These are phyloP conservation scores for Drosophila austrosaltans DNA, from an alignment of 2,888 invertebrate genomes.

Conservation along the genomic window DNA sequence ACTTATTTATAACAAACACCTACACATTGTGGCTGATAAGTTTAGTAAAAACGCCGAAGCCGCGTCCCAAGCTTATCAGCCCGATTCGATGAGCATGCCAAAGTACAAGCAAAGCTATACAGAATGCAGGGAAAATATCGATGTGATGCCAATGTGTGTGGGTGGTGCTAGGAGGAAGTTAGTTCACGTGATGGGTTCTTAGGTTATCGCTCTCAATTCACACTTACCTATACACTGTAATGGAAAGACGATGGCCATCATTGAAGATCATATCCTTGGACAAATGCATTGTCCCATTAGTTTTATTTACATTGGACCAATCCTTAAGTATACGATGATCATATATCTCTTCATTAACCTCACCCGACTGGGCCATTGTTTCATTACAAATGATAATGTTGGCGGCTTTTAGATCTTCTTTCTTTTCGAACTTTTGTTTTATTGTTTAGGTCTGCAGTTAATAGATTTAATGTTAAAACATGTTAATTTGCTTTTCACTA, in stretches of 20 bases:
- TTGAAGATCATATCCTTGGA: conserved; percentile 92
- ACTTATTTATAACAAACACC: conserved; percentile 58
- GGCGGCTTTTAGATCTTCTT: neutral
- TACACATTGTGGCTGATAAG: conserved; percentile 61
- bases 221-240: conserved; percentile 88
- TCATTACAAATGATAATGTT: conserved; percentile 5
- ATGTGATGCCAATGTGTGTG: conserved; percentile 32
- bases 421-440: neutral
- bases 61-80: conserved; percentile 56
- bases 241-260: conserved; percentile 92
- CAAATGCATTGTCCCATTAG: conserved; percentile 80
- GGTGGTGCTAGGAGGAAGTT: conserved; percentile 44
- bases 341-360: conserved; percentile 80
- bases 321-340: conserved; percentile 82
- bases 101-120: conserved; percentile 32
- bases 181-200: neutral
- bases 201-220: neutral
- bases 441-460: neutral
- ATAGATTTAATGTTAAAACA: neutral
- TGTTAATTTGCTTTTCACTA: neutral
- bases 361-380: conserved; percentile 68
- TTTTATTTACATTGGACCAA: conserved; percentile 82
- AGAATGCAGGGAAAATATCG: conserved; percentile 21
- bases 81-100: conserved; percentile 23
- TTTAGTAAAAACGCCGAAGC: conserved; percentile 38